phyloP scores from a whole-genome alignment of 2,888 invertebrate species.

The Tanypteryx hageni region DNA sequence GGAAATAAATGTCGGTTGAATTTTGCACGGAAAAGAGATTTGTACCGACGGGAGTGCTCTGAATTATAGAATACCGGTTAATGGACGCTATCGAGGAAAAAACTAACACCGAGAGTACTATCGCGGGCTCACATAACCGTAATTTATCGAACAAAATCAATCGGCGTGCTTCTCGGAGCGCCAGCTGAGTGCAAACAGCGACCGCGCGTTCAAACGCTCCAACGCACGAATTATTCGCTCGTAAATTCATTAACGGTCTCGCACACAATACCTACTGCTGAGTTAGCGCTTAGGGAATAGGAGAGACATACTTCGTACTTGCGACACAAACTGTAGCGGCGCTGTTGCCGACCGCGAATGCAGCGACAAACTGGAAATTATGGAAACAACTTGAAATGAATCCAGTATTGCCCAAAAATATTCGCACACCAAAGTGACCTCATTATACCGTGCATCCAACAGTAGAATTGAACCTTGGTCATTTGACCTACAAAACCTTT shows the following conservation, averaged over 20 bases:
- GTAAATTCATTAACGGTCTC: slow-evolving; percentile 12
- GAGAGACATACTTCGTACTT: not conserved
- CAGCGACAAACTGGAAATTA: not conserved
- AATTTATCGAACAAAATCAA: not conserved
- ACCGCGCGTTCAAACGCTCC: not conserved
- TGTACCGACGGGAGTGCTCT: no score
- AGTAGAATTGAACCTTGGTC: no score
- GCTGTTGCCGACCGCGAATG: not conserved
- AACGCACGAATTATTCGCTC: slow-evolving; percentile 14
- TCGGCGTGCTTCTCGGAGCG: not conserved
- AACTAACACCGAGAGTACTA: not conserved
- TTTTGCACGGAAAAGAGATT: no score
- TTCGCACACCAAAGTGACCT: no score
- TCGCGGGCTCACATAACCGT: not conserved
- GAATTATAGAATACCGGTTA: not conserved
- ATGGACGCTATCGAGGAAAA: not conserved
- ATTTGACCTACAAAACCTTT: no score
- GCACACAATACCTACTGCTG: not conserved
- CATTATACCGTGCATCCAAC: no score
- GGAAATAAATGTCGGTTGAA: no score
- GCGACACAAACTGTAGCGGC: not conserved
- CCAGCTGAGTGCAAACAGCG: not conserved
- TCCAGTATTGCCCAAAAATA: not conserved
- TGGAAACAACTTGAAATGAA: not conserved
- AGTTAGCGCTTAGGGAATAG: not conserved